Evolutionary conservation across 1,140 invertebrate species (phyloP).

Genomic region (Megalonaias nervosa): DNA sequence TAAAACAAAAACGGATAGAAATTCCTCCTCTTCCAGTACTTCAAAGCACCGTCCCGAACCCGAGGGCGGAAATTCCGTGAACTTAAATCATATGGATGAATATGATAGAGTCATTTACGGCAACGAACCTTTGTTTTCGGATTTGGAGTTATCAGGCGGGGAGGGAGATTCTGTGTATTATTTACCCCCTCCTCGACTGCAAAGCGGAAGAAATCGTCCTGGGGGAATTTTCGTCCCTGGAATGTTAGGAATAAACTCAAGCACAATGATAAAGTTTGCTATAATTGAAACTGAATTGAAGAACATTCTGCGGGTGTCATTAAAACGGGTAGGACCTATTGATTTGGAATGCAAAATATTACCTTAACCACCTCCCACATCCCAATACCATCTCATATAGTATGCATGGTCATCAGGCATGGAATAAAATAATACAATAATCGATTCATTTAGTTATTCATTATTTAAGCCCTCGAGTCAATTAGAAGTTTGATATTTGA

Average conservation of each 20-base stretch:
- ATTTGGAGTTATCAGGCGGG: constrained; percentile 60
- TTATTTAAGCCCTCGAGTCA: too few relatives aligned
- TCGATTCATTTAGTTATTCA: too few relatives aligned
- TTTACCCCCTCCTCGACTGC: constrained; percentile 2
- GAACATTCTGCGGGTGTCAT: constrained; percentile 96
- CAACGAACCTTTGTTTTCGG: constrained; percentile 67
- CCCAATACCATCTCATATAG: too few relatives aligned
- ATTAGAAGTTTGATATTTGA: too few relatives aligned
- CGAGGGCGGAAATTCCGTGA: constrained; percentile 57
- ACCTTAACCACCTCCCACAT: too few relatives aligned
- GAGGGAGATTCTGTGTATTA: constrained; percentile 27
- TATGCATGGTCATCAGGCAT: too few relatives aligned
- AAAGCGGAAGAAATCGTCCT: constrained; percentile 15
- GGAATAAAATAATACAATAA: too few relatives aligned
- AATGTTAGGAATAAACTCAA: constrained; percentile 82
- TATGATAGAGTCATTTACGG: constrained; percentile 65
- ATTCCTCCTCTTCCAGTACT: constrained; percentile 21
- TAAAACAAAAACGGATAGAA: constrained; percentile 44
- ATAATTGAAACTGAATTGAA: constrained; percentile 97
- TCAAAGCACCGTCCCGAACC: constrained; percentile 59
- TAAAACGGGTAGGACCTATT: constrained; percentile 88
- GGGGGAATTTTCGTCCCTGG: constrained; percentile 56
- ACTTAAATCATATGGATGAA: constrained; percentile 44
- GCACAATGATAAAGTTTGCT: constrained; percentile 98
- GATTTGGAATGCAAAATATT: too few relatives aligned